A percentile compares a stretch with the other conserved stretches of the same genome.
These are phyloP conservation scores for Chondrosia reniformis DNA, from an alignment of 37 sponge, comb jelly and placozoan genomes.

Conservation along the genomic window DNA sequence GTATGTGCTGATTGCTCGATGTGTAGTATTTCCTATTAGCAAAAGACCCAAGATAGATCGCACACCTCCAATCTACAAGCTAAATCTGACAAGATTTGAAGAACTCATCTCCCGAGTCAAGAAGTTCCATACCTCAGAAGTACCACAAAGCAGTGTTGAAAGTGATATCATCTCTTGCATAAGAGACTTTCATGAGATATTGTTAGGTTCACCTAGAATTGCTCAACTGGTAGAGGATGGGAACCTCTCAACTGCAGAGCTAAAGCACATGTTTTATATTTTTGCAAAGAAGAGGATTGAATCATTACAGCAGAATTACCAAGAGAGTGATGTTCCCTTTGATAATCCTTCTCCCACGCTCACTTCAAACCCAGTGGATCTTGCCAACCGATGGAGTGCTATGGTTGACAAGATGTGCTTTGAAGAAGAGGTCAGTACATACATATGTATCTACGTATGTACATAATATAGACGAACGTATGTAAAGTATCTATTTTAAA, in stretches of 20 bases:
- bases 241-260: neutral
- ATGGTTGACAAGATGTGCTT: neutral
- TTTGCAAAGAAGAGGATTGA: neutral
- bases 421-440: neutral
- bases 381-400: neutral
- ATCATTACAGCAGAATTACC: too few species aligned
- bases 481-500: too few species aligned
- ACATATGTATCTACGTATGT: too few species aligned
- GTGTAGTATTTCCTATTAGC: conserved; percentile 68
- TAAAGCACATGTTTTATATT: conserved; percentile 1
- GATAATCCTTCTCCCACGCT: too few species aligned
- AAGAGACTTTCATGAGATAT: neutral
- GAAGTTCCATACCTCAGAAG: too few species aligned
- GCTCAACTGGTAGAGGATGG: conserved; percentile 4
- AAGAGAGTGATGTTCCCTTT: too few species aligned
- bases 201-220: neutral
- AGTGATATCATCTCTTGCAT: neutral
- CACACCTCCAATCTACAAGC: neutral
- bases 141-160: neutral
- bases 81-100: neutral
- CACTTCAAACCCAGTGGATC: too few species aligned
- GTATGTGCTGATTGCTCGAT: conserved; percentile 72
- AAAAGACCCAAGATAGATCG: neutral
- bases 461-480: too few species aligned
- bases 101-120: neutral